Percentiles rank a stretch among this genome's conserved stretches.
Conservation (phyloP, 1,140 invertebrate species). For the Pseudomyrmex cubaensis region DNA sequence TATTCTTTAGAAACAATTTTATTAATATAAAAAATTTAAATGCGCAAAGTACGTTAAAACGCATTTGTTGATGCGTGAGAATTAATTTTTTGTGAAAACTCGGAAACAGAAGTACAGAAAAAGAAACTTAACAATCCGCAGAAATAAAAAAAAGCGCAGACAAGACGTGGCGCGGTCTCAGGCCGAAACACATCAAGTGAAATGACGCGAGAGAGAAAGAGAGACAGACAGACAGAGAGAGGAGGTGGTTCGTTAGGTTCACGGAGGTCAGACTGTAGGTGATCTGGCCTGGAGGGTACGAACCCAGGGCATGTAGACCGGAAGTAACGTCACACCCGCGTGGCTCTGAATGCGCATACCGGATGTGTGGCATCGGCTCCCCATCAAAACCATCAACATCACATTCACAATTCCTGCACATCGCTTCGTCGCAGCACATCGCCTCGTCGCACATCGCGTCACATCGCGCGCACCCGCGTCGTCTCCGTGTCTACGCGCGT, state of each 20-base stretch:
- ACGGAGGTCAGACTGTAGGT: slow-evolving; percentile 75
- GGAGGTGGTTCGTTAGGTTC: slow-evolving; percentile 71
- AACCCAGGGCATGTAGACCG: slow-evolving; percentile 84
- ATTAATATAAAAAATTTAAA: no score
- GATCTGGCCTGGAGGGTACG: slow-evolving; percentile 78
- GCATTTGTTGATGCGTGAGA: no score
- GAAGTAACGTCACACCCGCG: slow-evolving; percentile 86
- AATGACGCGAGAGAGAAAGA: slow-evolving; percentile 39
- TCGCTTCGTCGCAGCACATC: slow-evolving; percentile 78
- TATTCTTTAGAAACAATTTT: no score
- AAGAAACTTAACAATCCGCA: background rate
- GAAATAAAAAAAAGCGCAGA: background rate
- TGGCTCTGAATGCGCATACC: slow-evolving; percentile 86
- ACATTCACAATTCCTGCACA: slow-evolving; percentile 81
- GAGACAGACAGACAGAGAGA: slow-evolving; percentile 56
- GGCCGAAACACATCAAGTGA: slow-evolving; percentile 34
- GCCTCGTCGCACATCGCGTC: slow-evolving; percentile 78
- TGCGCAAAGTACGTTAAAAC: no score
- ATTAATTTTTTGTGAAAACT: background rate
- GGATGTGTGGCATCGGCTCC: slow-evolving; percentile 86
- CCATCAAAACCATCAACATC: slow-evolving; percentile 84
- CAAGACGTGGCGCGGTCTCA: slow-evolving; percentile 14
- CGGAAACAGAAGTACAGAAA: background rate
- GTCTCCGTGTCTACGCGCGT: slow-evolving; percentile 34
- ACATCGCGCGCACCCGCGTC: slow-evolving; percentile 69